Base-by-base conservation (phyloP, 2,797 vertebrate genomes). In the Synanceia verrucosa region DNA sequence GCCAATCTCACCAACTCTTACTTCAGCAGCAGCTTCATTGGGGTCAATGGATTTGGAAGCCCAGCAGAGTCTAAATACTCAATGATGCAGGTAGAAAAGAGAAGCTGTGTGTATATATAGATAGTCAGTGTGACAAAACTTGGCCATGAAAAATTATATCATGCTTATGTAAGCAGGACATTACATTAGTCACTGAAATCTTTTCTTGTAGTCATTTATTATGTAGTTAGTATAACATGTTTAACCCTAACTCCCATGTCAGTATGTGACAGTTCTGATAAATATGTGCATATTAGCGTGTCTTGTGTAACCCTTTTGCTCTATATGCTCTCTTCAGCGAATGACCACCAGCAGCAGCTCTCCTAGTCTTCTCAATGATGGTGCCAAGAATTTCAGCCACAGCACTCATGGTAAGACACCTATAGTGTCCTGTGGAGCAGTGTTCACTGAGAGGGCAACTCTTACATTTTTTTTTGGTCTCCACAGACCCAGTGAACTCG, bases 21-120 rank as follows among this genome's bases (percentile, higher is more conserved):
- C 94, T 99, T 99, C 91, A 99, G 98, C 93, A 98, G 96, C 96
- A 99, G 96, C 93, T 99, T 99, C 94, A 98, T 99, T 89, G 98
- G 98, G 26, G 96, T 99, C 87, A 99, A 99, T 91, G 98, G 98
- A 78, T 99, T 99, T 94, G 98, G 97, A 93, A 97, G 96, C 91
- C 97, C 97, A 9, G 95, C 95, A 78, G 97, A 99, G 90, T 94
- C 97, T 14, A 99, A 98, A 88, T 99, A 98, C 91, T 97, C 97
- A 83, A 96, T 99, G 95, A 98, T 99, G 94, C 97, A 99, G 97
- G 97, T 99, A 96, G 33, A 44, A 16, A 18, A 68, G 5, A 2
- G 21, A 21, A 14, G 21, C 14, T 51, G 31, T n/a, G n/a, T n/a
- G n/a, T 7, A 6, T 10, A 23, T 58, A 16, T 28, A 10, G 19